Evolutionary conservation across 2,888 invertebrate species (phyloP).

Genomic region (Drosophila antonietae): DNA sequence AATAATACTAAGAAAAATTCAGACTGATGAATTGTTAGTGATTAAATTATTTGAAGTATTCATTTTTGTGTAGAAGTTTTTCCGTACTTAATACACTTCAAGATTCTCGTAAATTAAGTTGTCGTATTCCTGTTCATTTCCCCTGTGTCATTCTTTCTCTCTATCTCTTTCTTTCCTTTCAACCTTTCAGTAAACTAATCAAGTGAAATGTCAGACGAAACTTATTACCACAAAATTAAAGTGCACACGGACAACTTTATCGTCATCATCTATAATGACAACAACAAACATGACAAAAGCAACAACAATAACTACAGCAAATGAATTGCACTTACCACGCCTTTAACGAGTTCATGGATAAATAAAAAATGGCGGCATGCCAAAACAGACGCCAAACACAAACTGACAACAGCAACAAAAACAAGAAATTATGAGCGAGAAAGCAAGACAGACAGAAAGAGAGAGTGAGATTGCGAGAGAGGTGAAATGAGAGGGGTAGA

Average conservation of each 20-base stretch:
- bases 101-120: constrained; percentile 1
- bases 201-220: constrained; percentile 26
- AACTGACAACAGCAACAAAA: constrained; percentile 34
- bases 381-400: constrained; percentile 58
- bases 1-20: background rate
- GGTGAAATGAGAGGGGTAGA: background rate
- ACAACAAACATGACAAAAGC: constrained; percentile 17
- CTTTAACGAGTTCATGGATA: constrained; percentile 69
- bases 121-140: background rate
- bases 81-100: background rate
- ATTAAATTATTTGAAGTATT: background rate
- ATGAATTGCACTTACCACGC: constrained; percentile 62
- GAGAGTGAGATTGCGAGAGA: background rate
- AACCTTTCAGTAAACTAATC: constrained; percentile 24
- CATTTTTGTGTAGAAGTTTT: background rate
- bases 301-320: constrained; percentile 23
- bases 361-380: constrained; percentile 79
- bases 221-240: constrained; percentile 40
- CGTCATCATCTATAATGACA: constrained; percentile 32
- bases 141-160: background rate
- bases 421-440: constrained; percentile 12
- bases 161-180: background rate
- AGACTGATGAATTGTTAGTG: background rate
- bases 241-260: constrained; percentile 53
- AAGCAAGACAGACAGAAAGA: background rate